phyloP scores from a whole-genome alignment of 2,113 vertebrate species.

The Pygathrix nemaeus region DNA sequence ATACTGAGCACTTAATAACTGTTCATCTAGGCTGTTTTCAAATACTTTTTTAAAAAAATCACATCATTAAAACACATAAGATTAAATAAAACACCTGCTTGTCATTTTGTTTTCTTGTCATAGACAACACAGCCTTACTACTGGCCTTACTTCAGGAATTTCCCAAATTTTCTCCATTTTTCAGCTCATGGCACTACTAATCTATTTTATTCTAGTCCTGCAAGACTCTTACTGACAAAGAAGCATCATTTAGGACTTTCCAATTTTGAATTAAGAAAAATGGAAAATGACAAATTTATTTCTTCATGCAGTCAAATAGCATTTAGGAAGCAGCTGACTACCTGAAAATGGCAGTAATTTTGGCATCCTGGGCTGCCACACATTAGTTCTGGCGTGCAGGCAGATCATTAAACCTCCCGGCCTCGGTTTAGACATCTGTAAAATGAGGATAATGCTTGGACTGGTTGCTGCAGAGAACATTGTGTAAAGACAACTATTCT shows the following conservation, averaged over 20 bases:
- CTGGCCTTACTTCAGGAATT: not conserved
- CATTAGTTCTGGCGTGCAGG: not conserved
- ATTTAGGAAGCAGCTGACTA: conserved; percentile 1
- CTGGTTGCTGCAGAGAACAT: not conserved
- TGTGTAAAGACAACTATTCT: not conserved
- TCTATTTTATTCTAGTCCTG: not conserved
- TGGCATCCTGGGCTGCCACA: not conserved
- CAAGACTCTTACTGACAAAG: conserved; percentile 14
- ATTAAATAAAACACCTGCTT: conserved; percentile 11
- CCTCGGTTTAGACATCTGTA: not conserved
- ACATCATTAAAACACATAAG: not conserved
- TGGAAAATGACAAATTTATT: conserved; percentile 58
- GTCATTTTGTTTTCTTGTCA: not conserved
- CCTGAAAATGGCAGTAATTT: not conserved
- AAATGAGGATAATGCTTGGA: not conserved
- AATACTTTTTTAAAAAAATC: not conserved
- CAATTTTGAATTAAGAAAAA: conserved; percentile 56
- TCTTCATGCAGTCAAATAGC: conserved; percentile 39
- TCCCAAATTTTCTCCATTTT: conserved; percentile 18
- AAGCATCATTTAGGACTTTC: conserved; percentile 27
- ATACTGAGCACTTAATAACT: not conserved
- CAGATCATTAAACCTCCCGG: not conserved
- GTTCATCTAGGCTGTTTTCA: not conserved
- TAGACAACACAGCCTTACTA: not conserved
- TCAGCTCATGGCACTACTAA: conserved; percentile 22